A percentile compares a stretch with the other conserved stretches of the same genome.
Evolutionary conservation across 1,140 invertebrate species (phyloP).

Genomic region (Drosophila tristis): DNA sequence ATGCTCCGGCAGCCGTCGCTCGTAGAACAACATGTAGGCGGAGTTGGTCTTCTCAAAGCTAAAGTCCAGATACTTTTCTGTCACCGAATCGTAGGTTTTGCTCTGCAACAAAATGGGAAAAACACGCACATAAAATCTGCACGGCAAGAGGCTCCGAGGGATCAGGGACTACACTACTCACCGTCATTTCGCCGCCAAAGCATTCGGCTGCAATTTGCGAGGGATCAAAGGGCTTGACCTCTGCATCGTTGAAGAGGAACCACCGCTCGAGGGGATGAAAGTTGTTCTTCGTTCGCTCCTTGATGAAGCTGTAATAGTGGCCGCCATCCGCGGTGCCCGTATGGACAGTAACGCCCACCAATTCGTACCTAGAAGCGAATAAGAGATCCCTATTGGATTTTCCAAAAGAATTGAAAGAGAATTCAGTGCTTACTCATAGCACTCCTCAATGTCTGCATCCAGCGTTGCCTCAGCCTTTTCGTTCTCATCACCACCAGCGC

Average conservation of each 20-base stretch:
- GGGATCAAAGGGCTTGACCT: constrained; percentile 97
- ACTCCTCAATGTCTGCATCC: constrained; percentile 75
- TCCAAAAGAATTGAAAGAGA: background rate
- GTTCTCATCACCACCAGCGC: constrained; percentile 52
- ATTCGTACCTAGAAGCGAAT: constrained; percentile 90
- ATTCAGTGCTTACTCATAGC: constrained; percentile 61
- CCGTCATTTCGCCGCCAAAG: constrained; percentile 98
- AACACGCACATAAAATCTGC: too few relatives aligned
- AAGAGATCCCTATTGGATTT: background rate
- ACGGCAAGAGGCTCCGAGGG: too few relatives aligned
- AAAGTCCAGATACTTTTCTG: constrained; percentile 98
- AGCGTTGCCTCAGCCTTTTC: constrained; percentile 66
- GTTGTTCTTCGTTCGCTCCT: constrained; percentile 89
- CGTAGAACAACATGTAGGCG: constrained; percentile 99
- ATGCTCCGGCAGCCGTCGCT: constrained; percentile 86
- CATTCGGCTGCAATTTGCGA: constrained; percentile 97
- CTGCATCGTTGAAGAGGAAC: constrained; percentile 98
- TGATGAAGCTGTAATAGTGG: constrained; percentile 98
- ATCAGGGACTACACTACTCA: constrained; percentile 78
- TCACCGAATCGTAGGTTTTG: constrained; percentile 97
- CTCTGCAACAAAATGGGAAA: constrained; percentile 87
- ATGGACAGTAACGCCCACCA: constrained; percentile 98
- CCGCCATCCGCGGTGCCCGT: constrained; percentile 98
- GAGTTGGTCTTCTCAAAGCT: constrained; percentile 99
- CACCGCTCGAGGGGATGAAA: constrained; percentile 89